Evolutionary conservation across 2,888 invertebrate species (phyloP).

Genomic region (Ethmia dodecea): DNA sequence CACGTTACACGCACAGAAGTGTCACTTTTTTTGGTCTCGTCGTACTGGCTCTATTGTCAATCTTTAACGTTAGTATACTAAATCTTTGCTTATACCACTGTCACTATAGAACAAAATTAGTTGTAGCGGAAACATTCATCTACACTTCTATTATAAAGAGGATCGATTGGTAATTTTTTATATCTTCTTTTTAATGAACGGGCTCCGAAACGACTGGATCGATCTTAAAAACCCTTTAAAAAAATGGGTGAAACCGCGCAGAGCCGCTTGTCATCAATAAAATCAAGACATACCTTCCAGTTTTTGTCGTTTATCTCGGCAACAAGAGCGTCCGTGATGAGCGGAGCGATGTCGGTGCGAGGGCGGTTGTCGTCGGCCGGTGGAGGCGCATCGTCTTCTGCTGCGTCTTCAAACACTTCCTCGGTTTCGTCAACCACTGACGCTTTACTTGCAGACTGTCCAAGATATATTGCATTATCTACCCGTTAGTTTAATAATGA

Average conservation of each 20-base stretch:
- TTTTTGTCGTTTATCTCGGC: constrained; percentile 92
- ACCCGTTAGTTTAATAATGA: too few species aligned
- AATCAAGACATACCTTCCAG: constrained; percentile 84
- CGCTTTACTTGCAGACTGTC: constrained; percentile 72
- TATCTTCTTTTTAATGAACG: not conserved
- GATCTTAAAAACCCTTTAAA: not conserved
- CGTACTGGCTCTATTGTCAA: too few species aligned
- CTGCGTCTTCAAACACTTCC: constrained; percentile 59
- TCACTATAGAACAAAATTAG: too few species aligned
- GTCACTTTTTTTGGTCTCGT: too few species aligned
- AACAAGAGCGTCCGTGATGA: constrained; percentile 88
- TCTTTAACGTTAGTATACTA: too few species aligned
- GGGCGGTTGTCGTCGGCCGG: constrained; percentile 84
- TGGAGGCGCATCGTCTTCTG: constrained; percentile 61
- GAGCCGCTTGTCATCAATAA: constrained; percentile 6
- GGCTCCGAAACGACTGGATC: not conserved
- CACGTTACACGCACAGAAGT: too few species aligned
- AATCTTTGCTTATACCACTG: too few species aligned
- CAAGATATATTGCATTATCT: too few species aligned
- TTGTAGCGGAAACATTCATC: too few species aligned
- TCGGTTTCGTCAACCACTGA: constrained; percentile 68
- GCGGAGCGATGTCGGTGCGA: constrained; percentile 87
- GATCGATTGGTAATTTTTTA: too few species aligned
- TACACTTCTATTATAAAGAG: too few species aligned
- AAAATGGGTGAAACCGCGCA: too few species aligned